Evolutionary conservation across 2,113 vertebrate species (phyloP), one percentile per base, ranked within the genome.

Genomic region (Meriones unguiculatus): DNA sequence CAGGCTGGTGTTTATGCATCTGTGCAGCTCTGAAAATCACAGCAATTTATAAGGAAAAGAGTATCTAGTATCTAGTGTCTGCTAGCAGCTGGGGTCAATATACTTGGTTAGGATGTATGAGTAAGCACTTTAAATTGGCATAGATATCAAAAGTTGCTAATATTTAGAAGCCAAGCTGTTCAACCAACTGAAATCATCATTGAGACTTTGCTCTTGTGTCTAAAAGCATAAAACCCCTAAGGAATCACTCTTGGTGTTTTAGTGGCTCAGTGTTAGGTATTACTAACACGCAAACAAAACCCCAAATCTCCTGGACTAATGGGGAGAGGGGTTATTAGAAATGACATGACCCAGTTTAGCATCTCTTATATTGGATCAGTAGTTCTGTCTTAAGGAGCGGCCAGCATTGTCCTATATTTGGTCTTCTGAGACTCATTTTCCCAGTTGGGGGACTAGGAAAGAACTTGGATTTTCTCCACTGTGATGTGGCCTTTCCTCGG

Each of bases 301-400:
- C 4, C 69, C 77, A 24, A 13, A 8, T 65, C 32, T 30, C 17
- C 1, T 30, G 64, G 62, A 38, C 62, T 62, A 72, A 78, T 7
- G 38, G 38, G 50, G 8, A 88, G 9, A 38, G 35, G 35, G 46
- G 50, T n/a, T 52, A 25, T 17, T 22, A 7, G 24, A 41, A 59
- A 72, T 5, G 0, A 4, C n/a, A 25, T 7, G 7, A 24, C 20
- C 5, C 22, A 17, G 2, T 30, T 22, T 18, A 17, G 35, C 41
- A 4, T 41, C 46, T 81, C 17, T 50, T 12, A 10, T 52, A n/a
- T 46, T n/a, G 4, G n/a, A 14, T 28, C 4, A 46, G 77, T 7
- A 14, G 41, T 5, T 4, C 32, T 25, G 2, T 6, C 54, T 87
- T 11, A 30, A 52, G 11, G 13, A n/a, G 24, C 35, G 28, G 5